Conservation (phyloP, 1,140 invertebrate species). For the Ridgeia piscesae region DNA sequence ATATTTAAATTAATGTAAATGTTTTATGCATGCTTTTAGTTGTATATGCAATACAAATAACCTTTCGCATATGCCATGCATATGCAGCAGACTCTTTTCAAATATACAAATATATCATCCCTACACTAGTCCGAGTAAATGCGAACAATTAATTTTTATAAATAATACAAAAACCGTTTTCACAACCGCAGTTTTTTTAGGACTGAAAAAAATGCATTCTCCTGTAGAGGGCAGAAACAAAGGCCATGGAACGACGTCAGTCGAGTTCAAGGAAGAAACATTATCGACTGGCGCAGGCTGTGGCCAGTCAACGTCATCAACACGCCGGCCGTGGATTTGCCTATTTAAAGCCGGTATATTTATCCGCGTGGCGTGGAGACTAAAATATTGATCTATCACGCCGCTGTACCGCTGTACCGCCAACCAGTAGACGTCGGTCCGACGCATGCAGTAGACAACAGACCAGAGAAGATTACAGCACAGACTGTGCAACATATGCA, state of each 20-base stretch:
- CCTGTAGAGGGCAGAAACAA: neutral
- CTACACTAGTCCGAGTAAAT: neutral
- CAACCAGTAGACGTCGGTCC: neutral
- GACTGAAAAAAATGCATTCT: neutral
- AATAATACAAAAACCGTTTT: neutral
- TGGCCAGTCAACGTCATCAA: neutral
- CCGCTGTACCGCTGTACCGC: no score
- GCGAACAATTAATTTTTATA: neutral
- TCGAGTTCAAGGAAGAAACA: neutral
- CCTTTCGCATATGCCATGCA: neutral
- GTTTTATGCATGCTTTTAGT: neutral
- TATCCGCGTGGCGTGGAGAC: neutral
- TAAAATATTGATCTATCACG: neutral
- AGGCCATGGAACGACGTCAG: neutral
- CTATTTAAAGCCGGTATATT: slow-evolving; percentile 1
- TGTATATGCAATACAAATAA: neutral
- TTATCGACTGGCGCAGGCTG: neutral
- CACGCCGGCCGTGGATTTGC: neutral
- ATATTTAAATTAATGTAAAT: neutral
- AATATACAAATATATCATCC: neutral
- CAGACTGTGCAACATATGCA: neutral
- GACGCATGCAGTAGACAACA: neutral
- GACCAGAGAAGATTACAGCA: neutral
- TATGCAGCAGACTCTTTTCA: neutral
- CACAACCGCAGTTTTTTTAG: neutral